Percentiles rank a stretch among this genome's conserved stretches.
Evolutionary conservation across 2,888 invertebrate genomes (phyloP).

Genomic region (Aelia acuminata): DNA sequence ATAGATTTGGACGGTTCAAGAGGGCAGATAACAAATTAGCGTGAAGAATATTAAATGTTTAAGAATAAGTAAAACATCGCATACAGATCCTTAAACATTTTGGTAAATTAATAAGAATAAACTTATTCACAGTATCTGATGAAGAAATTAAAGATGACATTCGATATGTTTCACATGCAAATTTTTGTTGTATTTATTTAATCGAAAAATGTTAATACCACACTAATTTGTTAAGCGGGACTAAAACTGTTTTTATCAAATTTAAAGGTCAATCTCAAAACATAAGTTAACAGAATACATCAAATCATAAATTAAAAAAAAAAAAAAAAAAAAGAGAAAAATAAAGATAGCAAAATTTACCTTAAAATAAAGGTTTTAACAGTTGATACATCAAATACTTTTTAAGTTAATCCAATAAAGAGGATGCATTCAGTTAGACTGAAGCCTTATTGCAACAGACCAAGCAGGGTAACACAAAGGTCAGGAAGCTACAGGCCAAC

Average conservation of each 20-base stretch:
- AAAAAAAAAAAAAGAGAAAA: background rate
- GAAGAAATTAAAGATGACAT: background rate
- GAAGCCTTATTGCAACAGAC: background rate
- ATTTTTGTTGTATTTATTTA: background rate
- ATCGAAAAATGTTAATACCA: no score
- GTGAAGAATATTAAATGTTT: background rate
- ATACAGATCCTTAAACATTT: background rate
- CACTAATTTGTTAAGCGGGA: background rate
- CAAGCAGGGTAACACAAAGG: background rate
- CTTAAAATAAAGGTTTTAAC: background rate
- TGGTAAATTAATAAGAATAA: background rate
- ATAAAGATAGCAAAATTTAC: background rate
- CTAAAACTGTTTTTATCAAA: background rate
- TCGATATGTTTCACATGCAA: background rate
- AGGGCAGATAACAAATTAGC: constrained; percentile 20
- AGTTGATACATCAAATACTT: background rate
- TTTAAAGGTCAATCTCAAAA: background rate
- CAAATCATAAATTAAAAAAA: background rate
- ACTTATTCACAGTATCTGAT: background rate
- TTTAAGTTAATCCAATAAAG: background rate
- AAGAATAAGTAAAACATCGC: background rate
- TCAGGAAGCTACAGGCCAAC: background rate
- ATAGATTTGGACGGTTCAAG: constrained; percentile 34
- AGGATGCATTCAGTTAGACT: background rate
- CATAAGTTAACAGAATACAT: background rate